Evolutionary conservation across 2,113 vertebrate species (phyloP), one percentile per base, ranked within the genome.

Genomic region (Electrona antarctica): DNA sequence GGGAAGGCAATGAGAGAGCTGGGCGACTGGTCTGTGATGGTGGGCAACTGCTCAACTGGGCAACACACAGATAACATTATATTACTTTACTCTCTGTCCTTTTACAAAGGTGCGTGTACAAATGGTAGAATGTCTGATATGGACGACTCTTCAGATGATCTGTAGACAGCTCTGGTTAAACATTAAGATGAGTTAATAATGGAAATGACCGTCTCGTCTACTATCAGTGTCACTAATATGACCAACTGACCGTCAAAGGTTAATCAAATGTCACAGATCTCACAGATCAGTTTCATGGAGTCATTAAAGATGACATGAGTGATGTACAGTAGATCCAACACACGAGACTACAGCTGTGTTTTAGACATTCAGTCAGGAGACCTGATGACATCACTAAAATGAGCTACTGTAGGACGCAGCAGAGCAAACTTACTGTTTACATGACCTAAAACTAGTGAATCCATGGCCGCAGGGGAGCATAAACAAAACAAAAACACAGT

Each of bases 1-100:
- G 96, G 95, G 85, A 97, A 97, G 69, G 96, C 97, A 1, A 99
- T 94, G 87, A 95, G 92, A 8, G 91, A 87, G 64, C 83, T 88
- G 65, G 88, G 87, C 0, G 97, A 93, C 52, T 96, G 95, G 56
- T 92, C 93, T 0, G 85, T 95, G 87, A 99, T 97, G 7, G 94
- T 95, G 81, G 97, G 97, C 66, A 96, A 93, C 93, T 99, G 97
- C 67, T 90, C 93, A 76, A 99, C 97, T 99, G 90, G 78, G 83
- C 78, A 59, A 84, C 79, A 83, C 68, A 78, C 71, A 74, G 71
- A 41, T 28, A 80, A 9, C 41, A 55, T n/a, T 41, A 3, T 1
- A 41, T 41, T 41, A 41, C 4, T 14, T 41, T 62, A 4, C 41
- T 46, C 41, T 45, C 47, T 14, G 33, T 60, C 10, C 4, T 41